Base-by-base conservation (phyloP, 2,888 invertebrate genomes). In the Aphodius granarius region DNA sequence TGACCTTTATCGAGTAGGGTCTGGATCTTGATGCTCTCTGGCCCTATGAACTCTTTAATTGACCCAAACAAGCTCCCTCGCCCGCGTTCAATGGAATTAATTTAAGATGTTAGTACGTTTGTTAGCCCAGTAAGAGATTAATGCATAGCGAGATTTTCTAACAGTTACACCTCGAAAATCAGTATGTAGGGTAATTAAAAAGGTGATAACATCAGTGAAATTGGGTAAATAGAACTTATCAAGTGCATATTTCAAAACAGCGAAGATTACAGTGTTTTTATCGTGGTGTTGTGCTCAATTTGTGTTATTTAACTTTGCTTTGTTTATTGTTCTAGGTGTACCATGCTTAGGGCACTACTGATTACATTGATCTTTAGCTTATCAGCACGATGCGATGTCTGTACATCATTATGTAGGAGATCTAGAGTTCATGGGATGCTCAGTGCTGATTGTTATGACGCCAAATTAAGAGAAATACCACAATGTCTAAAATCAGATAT, bases 361-460 rank as follows among this genome's bases (percentile, higher is more conserved):
- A 43, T 43, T 43, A 43, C 43, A 6, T 43, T 43, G 43, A 43
- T 43, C 43, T 43, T 43, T 1, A 13, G 43, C 43, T 43, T 43
- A 43, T 43, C 43, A 43, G 23, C 70, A 43, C n/a, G 64, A n/a
- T 62, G 76, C 64, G 73, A 71, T 76, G 62, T n/a, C 19, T 76
- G 76, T 43, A 43, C 43, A 13, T 64, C 63, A 63, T 66, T 68
- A 76, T 85, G 85, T 78, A 79, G 75, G 75, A 79, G 83, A 20
- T 76, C 78, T 3, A 75, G 81, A 66, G 78, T 81, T 1, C 82
- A 81, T 68, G 81, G 81, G 62, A 81, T 84, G 81, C 82, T 81
- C 75, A 80, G 80, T 19, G 83, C 82, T 2, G 84, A 85, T 78
- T 85, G 85, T 78, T 84, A 80, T 72, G 72, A 81, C 17, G 82